These are phyloP conservation scores for Centropus unirufus DNA, from an alignment of 2,113 vertebrate genomes.

Conservation along the genomic window DNA sequence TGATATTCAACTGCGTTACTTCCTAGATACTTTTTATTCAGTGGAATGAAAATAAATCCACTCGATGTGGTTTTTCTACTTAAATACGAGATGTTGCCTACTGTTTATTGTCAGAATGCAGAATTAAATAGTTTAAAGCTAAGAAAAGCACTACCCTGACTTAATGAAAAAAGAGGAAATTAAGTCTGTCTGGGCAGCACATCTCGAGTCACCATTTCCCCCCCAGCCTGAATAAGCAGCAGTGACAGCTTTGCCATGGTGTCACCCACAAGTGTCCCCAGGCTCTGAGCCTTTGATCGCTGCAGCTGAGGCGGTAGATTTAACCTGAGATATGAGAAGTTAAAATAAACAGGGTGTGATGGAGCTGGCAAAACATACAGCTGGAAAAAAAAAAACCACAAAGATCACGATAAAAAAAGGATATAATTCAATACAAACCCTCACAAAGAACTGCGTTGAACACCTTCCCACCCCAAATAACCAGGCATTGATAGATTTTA, in stretches of 20 bases:
- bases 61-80: rapidly evolving
- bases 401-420: neutral
- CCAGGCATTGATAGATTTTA: neutral
- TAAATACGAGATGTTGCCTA: neutral
- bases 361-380: neutral
- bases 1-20: neutral
- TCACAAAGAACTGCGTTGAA: neutral
- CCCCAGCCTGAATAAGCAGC: neutral
- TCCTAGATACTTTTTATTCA: neutral
- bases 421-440: neutral
- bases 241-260: constrained; percentile 7
- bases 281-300: neutral
- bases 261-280: neutral
- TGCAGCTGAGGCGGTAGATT: neutral
- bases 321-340: constrained; percentile 7
- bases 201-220: neutral
- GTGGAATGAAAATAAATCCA: neutral
- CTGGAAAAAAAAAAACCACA: neutral
- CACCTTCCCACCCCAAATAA: no score
- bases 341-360: constrained; percentile 24
- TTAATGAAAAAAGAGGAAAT: neutral
- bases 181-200: neutral
- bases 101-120: neutral
- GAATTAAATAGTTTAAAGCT: neutral
- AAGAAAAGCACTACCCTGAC: neutral